Conservation (phyloP, 2,888 invertebrate species). For the Oxycera nigricornis region DNA sequence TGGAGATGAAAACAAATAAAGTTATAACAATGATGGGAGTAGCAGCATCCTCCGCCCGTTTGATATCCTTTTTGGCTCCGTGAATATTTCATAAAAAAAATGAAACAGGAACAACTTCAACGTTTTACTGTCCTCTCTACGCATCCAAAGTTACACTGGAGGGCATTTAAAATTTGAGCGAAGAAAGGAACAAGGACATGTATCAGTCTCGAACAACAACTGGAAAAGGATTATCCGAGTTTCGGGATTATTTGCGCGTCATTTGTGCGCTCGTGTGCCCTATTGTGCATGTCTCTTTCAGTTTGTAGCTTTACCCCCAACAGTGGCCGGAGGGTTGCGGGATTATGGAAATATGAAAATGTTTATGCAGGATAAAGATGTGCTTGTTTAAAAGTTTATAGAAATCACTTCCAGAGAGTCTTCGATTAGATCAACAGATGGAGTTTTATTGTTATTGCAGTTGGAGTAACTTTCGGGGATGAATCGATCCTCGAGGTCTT, state of each 20-base stretch:
- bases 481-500: too few relatives aligned
- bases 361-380: too few relatives aligned
- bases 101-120: background rate
- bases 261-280: background rate
- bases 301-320: too few relatives aligned
- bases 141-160: background rate
- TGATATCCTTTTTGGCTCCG: conserved; percentile 12
- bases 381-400: too few relatives aligned
- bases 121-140: background rate
- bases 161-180: background rate
- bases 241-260: background rate
- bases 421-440: too few relatives aligned
- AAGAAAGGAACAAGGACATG: background rate
- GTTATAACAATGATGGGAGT: background rate
- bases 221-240: background rate
- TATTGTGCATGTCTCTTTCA: background rate
- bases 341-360: too few relatives aligned
- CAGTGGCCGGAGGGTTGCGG: too few relatives aligned
- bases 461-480: too few relatives aligned
- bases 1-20: conserved; percentile 20
- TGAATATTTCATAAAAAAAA: conserved; percentile 28
- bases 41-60: background rate
- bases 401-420: too few relatives aligned
- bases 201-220: background rate
- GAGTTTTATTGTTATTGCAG: too few relatives aligned